Conservation (phyloP, 2,888 invertebrate genomes). For the Sarcophaga variegata region DNA sequence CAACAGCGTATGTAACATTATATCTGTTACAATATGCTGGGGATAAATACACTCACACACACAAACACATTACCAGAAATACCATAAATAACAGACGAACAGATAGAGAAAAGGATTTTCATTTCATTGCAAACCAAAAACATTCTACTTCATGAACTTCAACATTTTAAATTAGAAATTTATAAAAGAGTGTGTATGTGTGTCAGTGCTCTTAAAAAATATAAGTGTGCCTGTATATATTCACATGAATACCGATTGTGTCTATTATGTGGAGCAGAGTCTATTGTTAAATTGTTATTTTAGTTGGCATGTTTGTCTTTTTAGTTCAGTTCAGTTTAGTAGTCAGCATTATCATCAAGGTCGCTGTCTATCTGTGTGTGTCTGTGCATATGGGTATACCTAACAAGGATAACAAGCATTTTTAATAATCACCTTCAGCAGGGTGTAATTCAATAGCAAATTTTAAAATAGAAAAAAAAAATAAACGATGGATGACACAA, state of each 20-base stretch:
- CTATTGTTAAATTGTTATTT: constrained; percentile 21
- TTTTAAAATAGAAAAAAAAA: too few species aligned
- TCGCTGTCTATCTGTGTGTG: background rate
- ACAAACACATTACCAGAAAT: background rate
- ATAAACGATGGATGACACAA: too few species aligned
- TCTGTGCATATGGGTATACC: background rate
- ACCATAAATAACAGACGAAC: constrained; percentile 7
- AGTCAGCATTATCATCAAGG: constrained; percentile 16
- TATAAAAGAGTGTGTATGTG: background rate
- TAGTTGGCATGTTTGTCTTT: constrained; percentile 20
- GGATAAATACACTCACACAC: background rate
- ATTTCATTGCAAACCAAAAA: background rate
- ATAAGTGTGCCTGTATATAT: background rate
- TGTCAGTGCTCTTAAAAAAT: background rate
- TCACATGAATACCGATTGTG: background rate
- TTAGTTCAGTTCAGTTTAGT: background rate
- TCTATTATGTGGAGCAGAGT: too few species aligned
- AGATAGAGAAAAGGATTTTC: background rate
- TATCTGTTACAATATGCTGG: too few species aligned
- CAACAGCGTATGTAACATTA: background rate
- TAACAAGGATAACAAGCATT: constrained; percentile 6
- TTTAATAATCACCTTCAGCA: background rate
- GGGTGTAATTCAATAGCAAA: too few species aligned
- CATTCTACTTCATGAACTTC: background rate
- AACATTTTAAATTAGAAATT: background rate